phyloP scores from a whole-genome alignment of 2,888 invertebrate genomes.

The Nineta flava region DNA sequence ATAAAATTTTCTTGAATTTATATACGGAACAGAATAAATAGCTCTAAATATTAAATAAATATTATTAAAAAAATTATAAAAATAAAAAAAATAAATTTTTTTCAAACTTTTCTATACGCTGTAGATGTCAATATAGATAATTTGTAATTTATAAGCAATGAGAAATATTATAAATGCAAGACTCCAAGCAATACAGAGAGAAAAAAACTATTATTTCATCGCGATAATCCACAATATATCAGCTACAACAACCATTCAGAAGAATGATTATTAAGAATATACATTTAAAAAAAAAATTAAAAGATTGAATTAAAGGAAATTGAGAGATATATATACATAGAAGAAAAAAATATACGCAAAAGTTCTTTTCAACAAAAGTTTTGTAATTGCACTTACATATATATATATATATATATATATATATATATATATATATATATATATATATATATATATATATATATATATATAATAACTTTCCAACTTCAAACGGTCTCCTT shows the following conservation, averaged over 20 bases:
- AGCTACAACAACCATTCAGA: background rate
- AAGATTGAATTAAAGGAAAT: slow-evolving; percentile 3
- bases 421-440: background rate
- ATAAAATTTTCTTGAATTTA: no score
- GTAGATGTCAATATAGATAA: background rate
- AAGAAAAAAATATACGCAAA: slow-evolving; percentile 12
- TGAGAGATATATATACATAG: slow-evolving; percentile 7
- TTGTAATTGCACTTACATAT: slow-evolving; percentile 15
- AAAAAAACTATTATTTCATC: background rate
- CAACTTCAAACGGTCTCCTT: slow-evolving; percentile 6
- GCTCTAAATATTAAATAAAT: no score
- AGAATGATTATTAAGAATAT: no score
- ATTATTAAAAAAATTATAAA: no score
- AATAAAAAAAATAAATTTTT: no score
- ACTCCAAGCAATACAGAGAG: background rate
- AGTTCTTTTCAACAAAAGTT: slow-evolving; percentile 15
- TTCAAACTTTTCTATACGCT: no score
- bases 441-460: background rate
- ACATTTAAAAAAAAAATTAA: background rate
- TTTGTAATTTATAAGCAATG: background rate
- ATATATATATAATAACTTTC: slow-evolving; percentile 1
- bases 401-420: background rate
- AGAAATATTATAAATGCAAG: background rate
- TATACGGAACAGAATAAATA: no score
- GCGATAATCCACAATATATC: background rate